Conservation (phyloP, 2,797 vertebrate genomes). For the Leontopithecus rosalia region DNA sequence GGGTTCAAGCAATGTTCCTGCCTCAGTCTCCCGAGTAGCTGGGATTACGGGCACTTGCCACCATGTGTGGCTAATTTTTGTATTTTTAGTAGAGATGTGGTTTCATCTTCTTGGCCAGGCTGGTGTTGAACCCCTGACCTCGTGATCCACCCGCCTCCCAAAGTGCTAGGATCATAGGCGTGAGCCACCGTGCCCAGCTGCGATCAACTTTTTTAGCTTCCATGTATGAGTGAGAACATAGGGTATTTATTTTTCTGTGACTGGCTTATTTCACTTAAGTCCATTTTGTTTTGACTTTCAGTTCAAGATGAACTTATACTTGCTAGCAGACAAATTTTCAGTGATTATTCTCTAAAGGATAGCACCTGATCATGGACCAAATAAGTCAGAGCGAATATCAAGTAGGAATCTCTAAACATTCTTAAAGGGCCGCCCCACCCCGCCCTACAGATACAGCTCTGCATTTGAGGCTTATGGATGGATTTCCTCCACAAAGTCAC, state of each 20-base stretch:
- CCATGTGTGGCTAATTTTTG: too few relatives aligned
- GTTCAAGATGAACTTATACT: background rate
- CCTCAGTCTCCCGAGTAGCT: too few relatives aligned
- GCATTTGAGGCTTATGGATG: background rate
- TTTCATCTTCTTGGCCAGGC: too few relatives aligned
- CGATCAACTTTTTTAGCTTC: background rate
- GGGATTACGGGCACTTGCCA: too few relatives aligned
- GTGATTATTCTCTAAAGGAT: background rate
- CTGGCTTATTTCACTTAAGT: background rate
- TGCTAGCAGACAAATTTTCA: background rate
- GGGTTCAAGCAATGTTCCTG: too few relatives aligned
- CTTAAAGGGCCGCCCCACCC: background rate
- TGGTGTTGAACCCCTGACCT: too few relatives aligned
- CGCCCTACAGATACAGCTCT: background rate
- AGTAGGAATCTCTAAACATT: background rate
- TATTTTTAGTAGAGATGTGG: too few relatives aligned
- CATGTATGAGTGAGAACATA: background rate
- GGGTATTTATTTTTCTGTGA: background rate
- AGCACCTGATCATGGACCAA: background rate
- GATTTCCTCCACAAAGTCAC: background rate
- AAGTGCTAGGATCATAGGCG: too few relatives aligned
- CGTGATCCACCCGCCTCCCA: too few relatives aligned
- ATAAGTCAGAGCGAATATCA: background rate
- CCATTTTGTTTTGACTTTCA: background rate
- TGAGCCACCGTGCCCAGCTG: too few relatives aligned